Evolutionary conservation across 2,113 vertebrate species (phyloP), one percentile per base, ranked within the genome.

Genomic region (Paedocypris sp.): DNA sequence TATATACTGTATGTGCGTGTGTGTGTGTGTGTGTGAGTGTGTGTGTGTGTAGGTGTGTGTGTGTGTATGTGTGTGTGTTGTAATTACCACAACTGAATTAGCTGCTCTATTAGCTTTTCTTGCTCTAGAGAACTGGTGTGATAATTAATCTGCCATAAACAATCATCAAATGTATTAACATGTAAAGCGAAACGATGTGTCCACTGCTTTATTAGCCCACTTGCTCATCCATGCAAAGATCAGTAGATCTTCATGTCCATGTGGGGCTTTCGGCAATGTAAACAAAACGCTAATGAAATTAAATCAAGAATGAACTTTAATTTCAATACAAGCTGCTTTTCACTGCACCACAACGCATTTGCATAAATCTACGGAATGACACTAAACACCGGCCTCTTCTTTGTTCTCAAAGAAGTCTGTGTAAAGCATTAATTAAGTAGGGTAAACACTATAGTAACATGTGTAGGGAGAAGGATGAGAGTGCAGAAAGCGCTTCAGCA

Each of bases 401-500:
- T 45, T 23, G 26, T 39, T 7, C 20, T 50, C 15, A 35, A 50
- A 35, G 19, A 63, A 6, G n/a, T 51, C 36, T 20, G 38, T 9
- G 8, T n/a, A 5, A 23, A 15, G n/a, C 41, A 36, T 28, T 47
- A 64, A 48, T 69, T 25, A 19, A 5, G n/a, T 19, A 16, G 43
- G 43, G 29, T 56, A 54, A 54, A 23, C 35, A 20, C 48, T 53
- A 50, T 35, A 31, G 54, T 43, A 33, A 60, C 42, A 50, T 42
- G n/a, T 54, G 32, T 26, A 35, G 19, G 48, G 49, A 69, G 35
- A 57, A 36, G 56, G 58, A 75, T 72, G 72, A 73, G 73, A 77
- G 66, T 38, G 67, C 69, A 74, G 71, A 77, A 66, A 58, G 25
- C 5, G 66, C 68, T 64, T 71, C 60, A 22, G 60, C 66, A 81